These are phyloP conservation scores for Athrips mouffetella DNA, from an alignment of 2,888 invertebrate genomes.

Conservation along the genomic window DNA sequence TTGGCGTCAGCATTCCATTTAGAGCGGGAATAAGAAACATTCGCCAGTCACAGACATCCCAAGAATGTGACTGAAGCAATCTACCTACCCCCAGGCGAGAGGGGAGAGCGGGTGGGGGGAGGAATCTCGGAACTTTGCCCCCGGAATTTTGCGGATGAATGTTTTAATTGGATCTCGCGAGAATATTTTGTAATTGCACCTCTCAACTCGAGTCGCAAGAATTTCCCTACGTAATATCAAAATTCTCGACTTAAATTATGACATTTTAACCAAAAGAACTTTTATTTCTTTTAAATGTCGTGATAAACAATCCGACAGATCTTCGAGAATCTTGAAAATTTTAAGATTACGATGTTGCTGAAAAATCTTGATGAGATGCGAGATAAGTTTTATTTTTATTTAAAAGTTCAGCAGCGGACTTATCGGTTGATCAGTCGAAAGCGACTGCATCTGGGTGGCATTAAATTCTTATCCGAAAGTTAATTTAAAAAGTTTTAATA, in stretches of 20 bases:
- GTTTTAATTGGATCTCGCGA: constrained; percentile 72
- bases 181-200: constrained; percentile 72
- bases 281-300: constrained; percentile 5
- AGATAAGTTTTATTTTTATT: constrained; percentile 9
- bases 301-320: neutral
- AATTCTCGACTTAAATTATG: constrained; percentile 2
- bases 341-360: constrained; percentile 3
- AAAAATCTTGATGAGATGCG: neutral
- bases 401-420: constrained; percentile 4
- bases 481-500: constrained; percentile 49
- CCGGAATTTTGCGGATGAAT: constrained; percentile 73
- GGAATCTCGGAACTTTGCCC: constrained; percentile 62
- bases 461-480: constrained; percentile 34
- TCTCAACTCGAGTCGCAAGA: constrained; percentile 30
- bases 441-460: constrained; percentile 21
- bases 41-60: constrained; percentile 52
- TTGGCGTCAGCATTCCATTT: constrained; percentile 29
- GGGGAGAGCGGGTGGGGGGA: constrained; percentile 27
- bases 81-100: constrained; percentile 26
- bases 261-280: neutral
- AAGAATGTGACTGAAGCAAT: constrained; percentile 58
- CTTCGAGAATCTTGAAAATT: neutral
- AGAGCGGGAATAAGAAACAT: constrained; percentile 43
- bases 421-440: constrained; percentile 22
- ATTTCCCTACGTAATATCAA: constrained; percentile 20